phyloP scores from a whole-genome alignment of 1,140 invertebrate species.

The Leucophenga varia region DNA sequence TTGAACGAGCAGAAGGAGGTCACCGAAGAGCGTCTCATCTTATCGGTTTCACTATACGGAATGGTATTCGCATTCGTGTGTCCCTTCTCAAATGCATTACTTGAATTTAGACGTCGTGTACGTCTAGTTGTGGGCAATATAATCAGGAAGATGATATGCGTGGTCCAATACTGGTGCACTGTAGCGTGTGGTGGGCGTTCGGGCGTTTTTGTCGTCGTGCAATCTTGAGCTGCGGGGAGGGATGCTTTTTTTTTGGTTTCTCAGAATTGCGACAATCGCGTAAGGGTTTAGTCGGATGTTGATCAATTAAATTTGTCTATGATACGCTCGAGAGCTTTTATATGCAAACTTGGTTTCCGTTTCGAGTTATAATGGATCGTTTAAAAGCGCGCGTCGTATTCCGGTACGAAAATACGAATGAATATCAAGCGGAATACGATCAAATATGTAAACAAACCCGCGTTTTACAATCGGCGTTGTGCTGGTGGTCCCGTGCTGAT shows the following conservation, averaged over 20 bases:
- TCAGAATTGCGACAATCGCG: conserved; percentile 90
- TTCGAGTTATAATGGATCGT: conserved; percentile 81
- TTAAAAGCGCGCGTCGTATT: conserved; percentile 82
- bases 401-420: conserved; percentile 80
- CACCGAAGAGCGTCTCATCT: conserved; percentile 75
- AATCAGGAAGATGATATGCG: conserved; percentile 67
- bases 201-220: conserved; percentile 92
- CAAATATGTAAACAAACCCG: conserved; percentile 94
- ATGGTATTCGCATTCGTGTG: conserved; percentile 94
- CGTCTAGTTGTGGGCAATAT: conserved; percentile 79
- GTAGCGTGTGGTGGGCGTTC: conserved; percentile 97
- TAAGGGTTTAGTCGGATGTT: conserved; percentile 89
- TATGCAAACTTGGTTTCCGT: conserved; percentile 90
- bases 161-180: conserved; percentile 91
- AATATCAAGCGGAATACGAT: conserved; percentile 90
- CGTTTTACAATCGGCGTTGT: conserved; percentile 93
- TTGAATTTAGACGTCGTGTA: conserved; percentile 88
- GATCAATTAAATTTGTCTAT: conserved; percentile 97
- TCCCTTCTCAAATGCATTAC: conserved; percentile 84
- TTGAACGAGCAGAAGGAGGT: conserved; percentile 57
- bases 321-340: conserved; percentile 91
- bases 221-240: conserved; percentile 89
- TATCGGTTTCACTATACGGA: conserved; percentile 96
- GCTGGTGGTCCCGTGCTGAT: conserved; percentile 93
- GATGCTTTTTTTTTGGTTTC: conserved; percentile 87